Base-by-base conservation (phyloP, 2,113 vertebrate genomes). In the Ceyx cyanopectus region DNA sequence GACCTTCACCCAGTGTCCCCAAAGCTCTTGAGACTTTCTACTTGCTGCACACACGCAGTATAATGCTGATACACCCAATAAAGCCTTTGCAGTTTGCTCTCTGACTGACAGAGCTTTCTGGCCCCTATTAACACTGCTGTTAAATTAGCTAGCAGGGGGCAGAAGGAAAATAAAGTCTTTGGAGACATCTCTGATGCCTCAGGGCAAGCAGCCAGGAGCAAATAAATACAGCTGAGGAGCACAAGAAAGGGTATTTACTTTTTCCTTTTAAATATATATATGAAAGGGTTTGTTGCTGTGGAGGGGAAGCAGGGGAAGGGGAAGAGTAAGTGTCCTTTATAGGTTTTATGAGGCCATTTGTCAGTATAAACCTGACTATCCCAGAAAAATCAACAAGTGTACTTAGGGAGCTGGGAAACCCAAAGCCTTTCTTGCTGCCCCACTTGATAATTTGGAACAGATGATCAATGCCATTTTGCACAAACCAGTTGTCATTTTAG, bases 151-250 rank as follows among this genome's bases (percentile, higher is more conserved):
- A 93, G 94, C 87, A 92, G 87, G 90, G 89, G 89, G 90, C 81
- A 95, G 75, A 89, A 83, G 63, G 86, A 97, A 97, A 95, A 95
- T 89, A 97, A 89, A 97, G 90, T 84, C 92, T 93, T 92, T 94
- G 66, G 69, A 95, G 88, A 87, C 74, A 93, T 81, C 74, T 75
- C 90, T 82, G 65, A 69, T 87, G 90, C 93, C 68, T 85, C 27
- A 29, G 69, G 92, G 96, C 93, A 93, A 82, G 88, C 89, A 60
- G 90, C 93, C 93, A 96, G 90, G 26, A 95, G 51, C 84, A 93
- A 95, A 96, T 94, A 95, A 93, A 95, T 96, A 93, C 87, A 93
- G 94, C 92, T 90, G 92, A 95, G 77, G 66, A 94, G 80, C 85
- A 86, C 87, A 95, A 92, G 82, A 91, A 95, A 89, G 82, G 85